Conservation (phyloP, 2,888 invertebrate genomes). For the Orthonevra nobilis region DNA sequence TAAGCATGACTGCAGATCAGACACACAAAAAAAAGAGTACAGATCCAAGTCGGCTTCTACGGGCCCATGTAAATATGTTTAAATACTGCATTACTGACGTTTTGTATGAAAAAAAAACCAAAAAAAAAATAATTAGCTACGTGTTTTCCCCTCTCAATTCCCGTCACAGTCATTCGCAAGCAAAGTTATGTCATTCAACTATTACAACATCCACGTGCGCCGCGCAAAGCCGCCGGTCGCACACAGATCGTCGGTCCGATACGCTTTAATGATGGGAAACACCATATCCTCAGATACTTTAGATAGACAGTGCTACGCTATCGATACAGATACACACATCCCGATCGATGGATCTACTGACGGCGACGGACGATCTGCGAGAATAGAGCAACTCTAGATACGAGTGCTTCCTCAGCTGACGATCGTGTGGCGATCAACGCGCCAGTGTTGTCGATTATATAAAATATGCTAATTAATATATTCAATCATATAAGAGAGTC, state of each 20-base stretch:
- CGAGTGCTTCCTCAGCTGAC: no score
- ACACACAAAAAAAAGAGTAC: slow-evolving; percentile 9
- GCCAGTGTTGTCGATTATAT: slow-evolving; percentile 48
- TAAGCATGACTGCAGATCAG: neutral
- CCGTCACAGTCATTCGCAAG: neutral
- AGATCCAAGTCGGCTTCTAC: no score
- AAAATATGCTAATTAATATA: slow-evolving; percentile 41
- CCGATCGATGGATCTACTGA: slow-evolving; percentile 24
- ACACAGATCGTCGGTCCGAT: slow-evolving; percentile 8
- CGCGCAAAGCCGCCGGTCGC: slow-evolving; percentile 35
- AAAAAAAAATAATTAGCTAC: no score
- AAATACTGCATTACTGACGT: no score
- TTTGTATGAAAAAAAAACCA: neutral
- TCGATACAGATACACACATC: slow-evolving; percentile 26
- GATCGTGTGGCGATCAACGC: slow-evolving; percentile 30
- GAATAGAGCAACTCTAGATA: no score
- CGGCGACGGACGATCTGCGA: slow-evolving; percentile 13
- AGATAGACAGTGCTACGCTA: neutral
- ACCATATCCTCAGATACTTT: slow-evolving; percentile 16
- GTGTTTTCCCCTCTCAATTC: no score
- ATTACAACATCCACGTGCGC: slow-evolving; percentile 65
- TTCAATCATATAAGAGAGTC: slow-evolving; percentile 30
- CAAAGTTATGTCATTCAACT: slow-evolving; percentile 60
- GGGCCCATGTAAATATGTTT: slow-evolving; percentile 9
- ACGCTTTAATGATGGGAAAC: slow-evolving; percentile 24